Percentiles rank a stretch among this genome's conserved stretches.
phyloP scores from a whole-genome alignment of 2,113 vertebrate species.

The Propithecus coquereli region DNA sequence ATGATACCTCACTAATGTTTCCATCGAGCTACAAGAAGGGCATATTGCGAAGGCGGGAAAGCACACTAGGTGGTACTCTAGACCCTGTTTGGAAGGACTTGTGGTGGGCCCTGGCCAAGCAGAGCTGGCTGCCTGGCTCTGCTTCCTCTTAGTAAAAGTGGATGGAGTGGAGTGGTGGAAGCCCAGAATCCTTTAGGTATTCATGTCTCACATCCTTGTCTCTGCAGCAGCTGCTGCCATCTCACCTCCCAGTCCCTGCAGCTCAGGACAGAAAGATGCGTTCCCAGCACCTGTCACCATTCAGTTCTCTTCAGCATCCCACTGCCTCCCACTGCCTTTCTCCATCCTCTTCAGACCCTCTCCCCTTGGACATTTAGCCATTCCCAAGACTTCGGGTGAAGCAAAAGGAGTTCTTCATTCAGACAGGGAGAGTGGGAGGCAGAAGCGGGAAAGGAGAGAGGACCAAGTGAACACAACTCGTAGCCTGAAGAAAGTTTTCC shows the following conservation, averaged over 20 bases:
- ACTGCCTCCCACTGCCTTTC: not conserved
- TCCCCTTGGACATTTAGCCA: not conserved
- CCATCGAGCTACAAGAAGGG: not conserved
- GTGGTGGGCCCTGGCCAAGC: not conserved
- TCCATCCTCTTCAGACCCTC: not conserved
- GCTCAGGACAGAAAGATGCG: not conserved
- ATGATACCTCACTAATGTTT: not conserved
- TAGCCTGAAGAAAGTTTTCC: not conserved
- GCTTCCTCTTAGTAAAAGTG: not conserved
- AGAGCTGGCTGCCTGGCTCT: not conserved
- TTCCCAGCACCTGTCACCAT: not conserved
- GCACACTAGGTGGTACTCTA: not conserved
- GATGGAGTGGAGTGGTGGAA: not conserved
- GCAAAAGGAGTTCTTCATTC: not conserved
- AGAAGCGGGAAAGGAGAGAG: accelerated
- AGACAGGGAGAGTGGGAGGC: too few species aligned
- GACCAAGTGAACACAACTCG: not conserved
- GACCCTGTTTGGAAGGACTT: not conserved
- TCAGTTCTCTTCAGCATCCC: not conserved
- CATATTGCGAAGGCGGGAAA: not conserved
- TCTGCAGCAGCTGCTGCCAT: not conserved
- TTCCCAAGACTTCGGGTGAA: not conserved
- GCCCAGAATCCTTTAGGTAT: not conserved
- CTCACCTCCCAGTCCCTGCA: not conserved
- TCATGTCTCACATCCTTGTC: not conserved